These are phyloP conservation scores for Cryptoblepharus egeriae DNA, from an alignment of 2,797 vertebrate genomes.

Conservation along the genomic window DNA sequence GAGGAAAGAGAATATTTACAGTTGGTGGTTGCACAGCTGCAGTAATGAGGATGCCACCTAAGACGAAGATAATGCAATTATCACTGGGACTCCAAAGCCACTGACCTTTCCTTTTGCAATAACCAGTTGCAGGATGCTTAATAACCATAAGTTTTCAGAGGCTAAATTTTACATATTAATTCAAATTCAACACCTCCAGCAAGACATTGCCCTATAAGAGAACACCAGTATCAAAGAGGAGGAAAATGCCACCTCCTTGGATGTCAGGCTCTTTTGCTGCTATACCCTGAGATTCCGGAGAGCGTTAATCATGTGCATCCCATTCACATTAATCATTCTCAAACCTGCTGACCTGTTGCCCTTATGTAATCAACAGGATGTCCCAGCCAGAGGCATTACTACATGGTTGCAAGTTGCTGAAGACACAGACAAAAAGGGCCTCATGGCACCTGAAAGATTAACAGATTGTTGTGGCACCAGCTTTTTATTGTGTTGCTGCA, in stretches of 20 bases:
- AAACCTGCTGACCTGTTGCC: not conserved
- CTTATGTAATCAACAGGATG: not conserved
- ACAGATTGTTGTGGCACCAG: not conserved
- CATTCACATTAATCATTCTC: not conserved
- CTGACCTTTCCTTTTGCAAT: slow-evolving; percentile 30
- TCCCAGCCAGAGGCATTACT: not conserved
- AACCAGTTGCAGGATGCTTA: not conserved
- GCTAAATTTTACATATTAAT: slow-evolving; percentile 12
- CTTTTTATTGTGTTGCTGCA: not conserved
- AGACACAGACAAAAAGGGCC: not conserved
- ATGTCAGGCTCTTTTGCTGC: not conserved
- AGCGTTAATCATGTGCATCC: slow-evolving; percentile 9
- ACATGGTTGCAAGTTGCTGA: not conserved
- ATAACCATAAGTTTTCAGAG: slow-evolving; percentile 12
- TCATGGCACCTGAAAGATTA: not conserved
- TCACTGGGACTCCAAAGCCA: not conserved
- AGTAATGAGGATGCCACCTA: not conserved
- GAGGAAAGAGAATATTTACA: not conserved
- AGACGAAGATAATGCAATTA: slow-evolving; percentile 11
- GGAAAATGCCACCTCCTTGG: not conserved
- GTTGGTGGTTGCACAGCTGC: not conserved
- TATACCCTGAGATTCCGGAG: not conserved
- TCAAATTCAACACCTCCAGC: not conserved
- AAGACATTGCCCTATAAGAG: slow-evolving; percentile 22
- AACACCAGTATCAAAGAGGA: not conserved